Evolutionary conservation across 2,888 invertebrate genomes (phyloP).

Genomic region (Epistrophella euchroma): DNA sequence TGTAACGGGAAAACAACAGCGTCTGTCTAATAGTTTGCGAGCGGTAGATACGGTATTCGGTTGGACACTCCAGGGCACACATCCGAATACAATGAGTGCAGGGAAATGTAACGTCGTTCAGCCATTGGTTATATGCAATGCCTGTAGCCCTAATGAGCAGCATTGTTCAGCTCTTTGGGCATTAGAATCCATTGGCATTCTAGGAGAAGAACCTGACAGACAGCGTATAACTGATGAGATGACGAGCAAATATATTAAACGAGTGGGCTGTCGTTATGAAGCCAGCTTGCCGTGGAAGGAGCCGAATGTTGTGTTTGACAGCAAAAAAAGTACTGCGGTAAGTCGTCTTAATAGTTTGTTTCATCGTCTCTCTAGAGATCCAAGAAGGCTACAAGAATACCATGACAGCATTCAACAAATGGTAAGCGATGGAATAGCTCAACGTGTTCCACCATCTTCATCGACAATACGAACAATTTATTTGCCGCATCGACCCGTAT

Average conservation of each 20-base stretch:
- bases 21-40: background rate
- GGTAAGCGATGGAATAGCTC: slow-evolving; percentile 21
- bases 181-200: slow-evolving; percentile 45
- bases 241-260: slow-evolving; percentile 24
- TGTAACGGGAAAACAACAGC: background rate
- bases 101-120: background rate
- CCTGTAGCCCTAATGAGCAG: background rate
- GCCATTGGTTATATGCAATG: slow-evolving; percentile 23
- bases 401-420: too few species aligned
- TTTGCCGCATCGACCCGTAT: slow-evolving; percentile 13
- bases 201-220: slow-evolving; percentile 34
- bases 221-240: slow-evolving; percentile 27
- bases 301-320: too few species aligned
- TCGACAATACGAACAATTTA: slow-evolving; percentile 23
- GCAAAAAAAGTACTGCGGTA: too few species aligned
- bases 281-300: too few species aligned
- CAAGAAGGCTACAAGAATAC: too few species aligned
- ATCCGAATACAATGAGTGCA: background rate
- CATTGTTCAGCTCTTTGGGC: slow-evolving; percentile 23
- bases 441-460: slow-evolving; percentile 25
- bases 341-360: too few species aligned
- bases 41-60: slow-evolving; percentile 11
- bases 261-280: too few species aligned
- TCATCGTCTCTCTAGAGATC: too few species aligned
- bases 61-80: slow-evolving; percentile 38